These are phyloP conservation scores for Aricia artaxerxes DNA, from an alignment of 2,888 invertebrate species.

Conservation along the genomic window DNA sequence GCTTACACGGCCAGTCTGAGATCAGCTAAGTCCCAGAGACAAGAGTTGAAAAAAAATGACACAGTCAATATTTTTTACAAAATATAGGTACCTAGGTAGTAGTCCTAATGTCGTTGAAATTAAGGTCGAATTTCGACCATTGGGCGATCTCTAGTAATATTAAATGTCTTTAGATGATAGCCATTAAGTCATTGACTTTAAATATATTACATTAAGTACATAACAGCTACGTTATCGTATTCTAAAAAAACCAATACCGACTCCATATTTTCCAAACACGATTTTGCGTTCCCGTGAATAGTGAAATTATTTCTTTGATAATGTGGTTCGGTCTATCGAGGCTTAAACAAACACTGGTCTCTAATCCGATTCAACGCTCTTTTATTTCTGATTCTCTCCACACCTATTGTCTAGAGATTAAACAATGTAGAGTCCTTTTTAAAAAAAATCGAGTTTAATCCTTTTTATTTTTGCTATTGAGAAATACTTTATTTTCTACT, in stretches of 20 bases:
- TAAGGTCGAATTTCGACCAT: too few species aligned
- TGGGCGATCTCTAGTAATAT: too few species aligned
- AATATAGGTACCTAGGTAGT: too few species aligned
- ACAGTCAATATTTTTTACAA: too few species aligned
- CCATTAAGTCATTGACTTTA: too few species aligned
- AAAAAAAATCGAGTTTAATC: not conserved
- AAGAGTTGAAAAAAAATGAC: too few species aligned
- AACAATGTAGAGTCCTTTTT: not conserved
- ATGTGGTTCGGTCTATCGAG: not conserved
- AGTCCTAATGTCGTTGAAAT: too few species aligned
- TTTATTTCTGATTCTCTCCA: not conserved
- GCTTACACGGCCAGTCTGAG: too few species aligned
- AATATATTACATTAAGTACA: too few species aligned
- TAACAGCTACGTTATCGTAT: too few species aligned
- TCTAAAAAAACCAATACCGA: not conserved
- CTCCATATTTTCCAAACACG: not conserved
- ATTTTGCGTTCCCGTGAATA: not conserved
- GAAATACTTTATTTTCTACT: not conserved
- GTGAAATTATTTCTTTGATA: not conserved
- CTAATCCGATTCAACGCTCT: not conserved
- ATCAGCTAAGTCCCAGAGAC: too few species aligned
- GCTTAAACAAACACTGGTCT: not conserved
- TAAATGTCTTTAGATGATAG: too few species aligned
- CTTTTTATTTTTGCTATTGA: not conserved
- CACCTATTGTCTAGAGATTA: slow-evolving; percentile 3